A percentile compares a stretch with the other conserved stretches of the same genome.
Evolutionary conservation across 2,113 vertebrate genomes (phyloP).

Genomic region (Anas platyrhynchos): DNA sequence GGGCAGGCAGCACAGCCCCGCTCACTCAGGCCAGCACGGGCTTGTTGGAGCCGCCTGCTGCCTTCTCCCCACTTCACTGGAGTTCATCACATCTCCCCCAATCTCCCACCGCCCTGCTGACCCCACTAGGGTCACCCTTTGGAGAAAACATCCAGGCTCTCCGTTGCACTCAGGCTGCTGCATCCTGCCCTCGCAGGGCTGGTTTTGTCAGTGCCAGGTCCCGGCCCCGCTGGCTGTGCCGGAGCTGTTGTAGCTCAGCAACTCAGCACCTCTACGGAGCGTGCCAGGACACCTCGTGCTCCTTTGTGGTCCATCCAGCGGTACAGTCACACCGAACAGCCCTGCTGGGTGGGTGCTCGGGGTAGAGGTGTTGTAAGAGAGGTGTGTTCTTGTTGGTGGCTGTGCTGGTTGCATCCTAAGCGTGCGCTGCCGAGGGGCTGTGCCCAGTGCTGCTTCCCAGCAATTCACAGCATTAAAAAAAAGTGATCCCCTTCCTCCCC

Average conservation of each 20-base stretch:
- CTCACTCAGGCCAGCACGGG: background rate
- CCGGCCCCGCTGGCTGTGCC: background rate
- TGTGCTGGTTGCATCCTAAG: background rate
- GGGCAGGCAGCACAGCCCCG: background rate
- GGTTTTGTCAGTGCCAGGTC: background rate
- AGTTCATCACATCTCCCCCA: background rate
- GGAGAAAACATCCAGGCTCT: background rate
- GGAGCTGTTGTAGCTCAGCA: background rate
- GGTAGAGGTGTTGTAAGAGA: background rate
- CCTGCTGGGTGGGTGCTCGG: constrained; percentile 11
- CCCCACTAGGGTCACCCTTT: background rate
- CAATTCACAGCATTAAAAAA: background rate
- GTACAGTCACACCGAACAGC: constrained; percentile 37
- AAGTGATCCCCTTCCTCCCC: background rate
- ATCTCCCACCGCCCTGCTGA: background rate
- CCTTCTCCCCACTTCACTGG: background rate
- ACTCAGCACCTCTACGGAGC: background rate
- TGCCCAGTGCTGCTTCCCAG: background rate
- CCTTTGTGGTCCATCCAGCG: constrained; percentile 48
- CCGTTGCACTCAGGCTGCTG: background rate
- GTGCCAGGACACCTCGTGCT: background rate
- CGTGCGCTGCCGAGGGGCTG: background rate
- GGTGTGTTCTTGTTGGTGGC: background rate
- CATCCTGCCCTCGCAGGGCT: background rate
- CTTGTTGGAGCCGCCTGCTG: constrained; percentile 12